Conservation (phyloP, 2,888 invertebrate genomes). For the Gerosis bhagava region DNA sequence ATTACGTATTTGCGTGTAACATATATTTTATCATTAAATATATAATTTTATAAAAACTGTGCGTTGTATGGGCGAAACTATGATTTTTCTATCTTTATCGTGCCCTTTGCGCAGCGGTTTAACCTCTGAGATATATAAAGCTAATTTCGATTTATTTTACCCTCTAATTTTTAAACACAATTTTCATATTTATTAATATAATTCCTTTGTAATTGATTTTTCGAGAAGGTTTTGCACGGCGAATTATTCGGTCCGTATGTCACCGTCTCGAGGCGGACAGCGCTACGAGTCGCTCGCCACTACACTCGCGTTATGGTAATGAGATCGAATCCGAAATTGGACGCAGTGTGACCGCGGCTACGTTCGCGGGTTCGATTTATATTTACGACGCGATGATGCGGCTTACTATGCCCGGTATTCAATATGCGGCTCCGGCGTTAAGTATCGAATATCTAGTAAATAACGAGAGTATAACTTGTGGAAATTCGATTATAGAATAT, state of each 20-base stretch:
- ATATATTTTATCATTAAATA: too few species aligned
- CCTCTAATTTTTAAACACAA: too few species aligned
- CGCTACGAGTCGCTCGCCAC: constrained; percentile 41
- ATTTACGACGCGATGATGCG: constrained; percentile 37
- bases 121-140: too few species aligned
- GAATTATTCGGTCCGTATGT: constrained; percentile 22
- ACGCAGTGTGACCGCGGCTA: constrained; percentile 55
- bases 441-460: constrained; percentile 18
- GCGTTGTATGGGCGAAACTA: too few species aligned
- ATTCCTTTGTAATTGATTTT: too few species aligned
- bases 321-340: constrained; percentile 74
- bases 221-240: too few species aligned
- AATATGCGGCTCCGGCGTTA: constrained; percentile 18
- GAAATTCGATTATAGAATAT: constrained; percentile 10
- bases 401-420: constrained; percentile 22
- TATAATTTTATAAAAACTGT: too few species aligned
- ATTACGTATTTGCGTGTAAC: too few species aligned
- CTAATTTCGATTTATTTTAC: too few species aligned
- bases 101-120: too few species aligned
- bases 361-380: constrained; percentile 49
- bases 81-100: too few species aligned
- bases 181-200: too few species aligned
- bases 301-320: constrained; percentile 74
- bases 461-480: constrained; percentile 8
- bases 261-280: constrained; percentile 36